A percentile compares a stretch with the other conserved stretches of the same genome.
These are phyloP conservation scores for Acanthurus leucopareius DNA, from an alignment of 2,797 vertebrate species.

Conservation along the genomic window DNA sequence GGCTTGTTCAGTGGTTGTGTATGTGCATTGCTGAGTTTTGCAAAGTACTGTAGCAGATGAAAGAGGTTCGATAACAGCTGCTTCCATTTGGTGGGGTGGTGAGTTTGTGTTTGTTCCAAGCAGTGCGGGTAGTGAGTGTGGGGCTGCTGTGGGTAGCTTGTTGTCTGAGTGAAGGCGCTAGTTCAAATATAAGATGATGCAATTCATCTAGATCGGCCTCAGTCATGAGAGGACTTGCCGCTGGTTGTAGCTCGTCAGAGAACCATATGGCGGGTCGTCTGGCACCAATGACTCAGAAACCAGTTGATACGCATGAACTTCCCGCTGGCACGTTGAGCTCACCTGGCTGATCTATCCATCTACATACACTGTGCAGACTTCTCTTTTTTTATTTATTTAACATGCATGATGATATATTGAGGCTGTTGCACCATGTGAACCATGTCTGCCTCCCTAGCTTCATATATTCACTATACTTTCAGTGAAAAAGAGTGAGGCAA, in stretches of 20 bases:
- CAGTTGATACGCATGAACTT: constrained; percentile 38
- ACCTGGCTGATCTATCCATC: constrained; percentile 23
- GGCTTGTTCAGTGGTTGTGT: constrained; percentile 37
- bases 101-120: constrained; percentile 69
- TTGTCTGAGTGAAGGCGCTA: constrained; percentile 50
- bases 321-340: constrained; percentile 21
- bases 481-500: background rate
- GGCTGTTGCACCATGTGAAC: background rate
- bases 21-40: constrained; percentile 49
- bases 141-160: constrained; percentile 49
- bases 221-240: constrained; percentile 32
- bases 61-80: constrained; percentile 78
- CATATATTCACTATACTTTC: background rate
- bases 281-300: constrained; percentile 33
- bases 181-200: constrained; percentile 12
- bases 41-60: constrained; percentile 68
- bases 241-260: constrained; percentile 42
- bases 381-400: background rate
- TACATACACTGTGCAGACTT: constrained; percentile 27
- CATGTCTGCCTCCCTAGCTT: constrained; percentile 3
- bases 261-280: constrained; percentile 35
- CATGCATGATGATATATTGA: constrained; percentile 3
- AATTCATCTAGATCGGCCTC: constrained; percentile 24
- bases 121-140: constrained; percentile 42
- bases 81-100: constrained; percentile 74